Base-by-base conservation (phyloP, 2,888 invertebrate species). In the Adela reaumurella region DNA sequence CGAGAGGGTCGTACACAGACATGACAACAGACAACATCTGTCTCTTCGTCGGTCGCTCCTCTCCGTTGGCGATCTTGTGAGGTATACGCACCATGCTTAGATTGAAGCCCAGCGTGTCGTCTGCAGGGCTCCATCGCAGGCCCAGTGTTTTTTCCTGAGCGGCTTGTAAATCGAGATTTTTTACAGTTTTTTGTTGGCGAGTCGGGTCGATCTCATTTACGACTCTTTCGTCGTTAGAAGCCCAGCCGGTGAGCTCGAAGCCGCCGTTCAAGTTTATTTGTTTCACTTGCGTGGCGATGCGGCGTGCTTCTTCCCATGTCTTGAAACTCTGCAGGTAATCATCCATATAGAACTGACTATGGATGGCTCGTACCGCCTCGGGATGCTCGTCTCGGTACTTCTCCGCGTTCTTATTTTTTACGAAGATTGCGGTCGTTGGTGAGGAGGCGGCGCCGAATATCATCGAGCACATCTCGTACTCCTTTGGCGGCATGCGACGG, bases 41-140 rank as follows among this genome's bases (percentile, higher is more conserved):
- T 6, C 43, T 43, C 18, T 48, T 48, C 5, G 43, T 42, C 2
- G 43, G 56, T 6, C 52, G 42, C 43, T 3, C 17, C n/a, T 42
- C 42, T 24, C 28, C 17, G 19, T 8, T 18, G 16, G 53, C 43
- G 8, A 58, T 52, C 10, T 43, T 17, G 10, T 4, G 8, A 4
- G 17, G 10, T 8, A 43, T 14, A 17, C 43, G 18, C 10, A 17
- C 19, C 35, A 53, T 46, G n/a, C 50, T 53, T 1, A 53, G 17
- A 17, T 43, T 43, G 19, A 43, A 43, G 14, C 42, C 41, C 18
- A 47, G 18, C 6, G 24, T 6, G 18, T 47, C 43, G 8, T 2
- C 18, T 3, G 4, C 41, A 8, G 41, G 41, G 19, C 16, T 8
- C 46, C 35, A 35, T 5, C 28, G 28, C 18, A 41, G 17, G n/a